Base-by-base conservation (phyloP, 92 coral and sea anemone species). In the Siderastrea siderea region DNA sequence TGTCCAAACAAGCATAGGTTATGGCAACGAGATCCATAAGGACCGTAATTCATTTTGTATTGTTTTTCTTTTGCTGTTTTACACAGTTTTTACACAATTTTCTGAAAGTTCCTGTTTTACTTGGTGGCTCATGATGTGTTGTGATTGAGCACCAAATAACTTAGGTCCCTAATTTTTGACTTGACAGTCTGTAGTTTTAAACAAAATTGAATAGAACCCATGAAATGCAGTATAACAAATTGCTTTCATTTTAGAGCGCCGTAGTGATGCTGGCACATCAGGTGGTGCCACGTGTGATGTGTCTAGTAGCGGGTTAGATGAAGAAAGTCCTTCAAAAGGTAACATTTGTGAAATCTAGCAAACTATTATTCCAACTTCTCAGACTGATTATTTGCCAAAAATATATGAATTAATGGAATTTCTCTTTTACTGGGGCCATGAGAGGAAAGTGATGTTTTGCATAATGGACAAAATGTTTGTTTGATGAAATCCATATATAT, bases 181-280 rank as follows among this genome's bases (percentile, higher is more conserved):
- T 84, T 86, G 77, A 54, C 84, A 86, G 89, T 77, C 57, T 85
- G 68, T 77, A 85, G 76, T 86, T 77, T 85, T 49, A 78, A 77
- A 19, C 74, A 3, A 80, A 62, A 65, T 80, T 80, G 63, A 80
- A 80, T 67, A 80, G 62, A 66, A 80, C 84, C 84, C 84, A 65
- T 77, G 90, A 77, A 77, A 85, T 86, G 84, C 78, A 77, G 72
- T 77, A 86, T 86, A 66, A 68, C 78, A 86, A 77, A 86, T 87
- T 87, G 80, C 80, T 87, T 87, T 71, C 74, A 79, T 52, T 87
- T 87, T 87, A 87, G 90, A 87, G 90, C 74, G 90, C 85, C 85
- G 85, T 79, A 87, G 77, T 66, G 83, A 63, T 85, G 75, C 83
- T 85, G 84, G 89, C 89, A 65, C 89, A 54, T 85, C 89, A 76